Percentiles rank a stretch among this genome's conserved stretches.
These are phyloP conservation scores for Oreochromis aureus DNA, from an alignment of 2,113 vertebrate genomes.

Conservation along the genomic window DNA sequence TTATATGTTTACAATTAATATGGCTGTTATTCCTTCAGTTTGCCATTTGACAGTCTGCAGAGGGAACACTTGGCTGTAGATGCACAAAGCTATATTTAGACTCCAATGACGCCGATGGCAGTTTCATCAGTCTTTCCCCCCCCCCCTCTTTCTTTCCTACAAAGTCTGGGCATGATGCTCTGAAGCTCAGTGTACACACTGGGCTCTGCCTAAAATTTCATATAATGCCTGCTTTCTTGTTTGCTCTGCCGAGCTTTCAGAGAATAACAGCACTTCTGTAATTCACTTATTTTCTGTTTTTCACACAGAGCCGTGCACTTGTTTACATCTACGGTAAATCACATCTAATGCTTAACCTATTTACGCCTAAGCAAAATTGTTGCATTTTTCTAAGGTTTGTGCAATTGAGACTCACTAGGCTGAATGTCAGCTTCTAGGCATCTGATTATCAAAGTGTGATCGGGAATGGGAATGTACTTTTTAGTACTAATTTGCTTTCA, in stretches of 20 bases:
- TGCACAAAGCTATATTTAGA: slow-evolving; percentile 47
- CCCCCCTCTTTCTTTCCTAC: not conserved
- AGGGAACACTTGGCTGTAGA: slow-evolving; percentile 33
- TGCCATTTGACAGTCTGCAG: slow-evolving; percentile 2
- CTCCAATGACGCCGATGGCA: slow-evolving; percentile 16
- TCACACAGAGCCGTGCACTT: not conserved
- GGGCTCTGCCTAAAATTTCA: slow-evolving; percentile 3
- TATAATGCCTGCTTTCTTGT: not conserved
- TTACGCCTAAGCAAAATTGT: not conserved
- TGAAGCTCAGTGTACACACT: not conserved
- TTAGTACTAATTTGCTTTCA: not conserved
- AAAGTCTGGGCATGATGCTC: not conserved
- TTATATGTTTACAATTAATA: slow-evolving; percentile 47
- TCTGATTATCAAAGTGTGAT: not conserved
- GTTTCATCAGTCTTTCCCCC: slow-evolving; percentile 14
- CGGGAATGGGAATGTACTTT: not conserved
- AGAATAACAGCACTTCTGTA: not conserved
- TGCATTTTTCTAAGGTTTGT: not conserved
- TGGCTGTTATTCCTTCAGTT: slow-evolving; percentile 12
- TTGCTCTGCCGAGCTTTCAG: not conserved
- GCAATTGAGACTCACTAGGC: not conserved
- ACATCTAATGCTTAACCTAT: not conserved
- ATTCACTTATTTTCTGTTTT: not conserved
- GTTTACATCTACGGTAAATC: not conserved
- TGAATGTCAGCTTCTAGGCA: not conserved